Conservation (phyloP, 2,888 invertebrate genomes). For the Napeogenes inachia region DNA sequence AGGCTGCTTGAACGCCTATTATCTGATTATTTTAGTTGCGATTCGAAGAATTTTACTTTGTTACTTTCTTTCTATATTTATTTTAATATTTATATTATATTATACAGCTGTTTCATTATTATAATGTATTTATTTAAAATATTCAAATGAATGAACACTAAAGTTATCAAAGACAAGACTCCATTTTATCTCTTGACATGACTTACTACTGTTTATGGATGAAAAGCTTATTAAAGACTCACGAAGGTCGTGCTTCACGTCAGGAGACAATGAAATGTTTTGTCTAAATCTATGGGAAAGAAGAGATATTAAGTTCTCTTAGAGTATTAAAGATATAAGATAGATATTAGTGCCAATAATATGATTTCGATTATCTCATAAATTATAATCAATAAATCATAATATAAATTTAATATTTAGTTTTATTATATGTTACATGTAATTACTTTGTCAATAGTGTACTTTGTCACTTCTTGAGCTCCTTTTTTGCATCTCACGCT, state of each 20-base stretch:
- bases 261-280: conserved; percentile 30
- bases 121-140: too few species aligned
- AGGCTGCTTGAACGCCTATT: conserved; percentile 20
- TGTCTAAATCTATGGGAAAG: conserved; percentile 14
- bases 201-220: conserved; percentile 10
- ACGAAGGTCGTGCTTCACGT: conserved; percentile 44
- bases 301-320: not conserved
- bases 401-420: too few species aligned
- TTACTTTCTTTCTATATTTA: not conserved
- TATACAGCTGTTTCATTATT: too few species aligned
- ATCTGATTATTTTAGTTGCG: conserved; percentile 21
- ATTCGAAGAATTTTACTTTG: not conserved
- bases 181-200: conserved; percentile 1
- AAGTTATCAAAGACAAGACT: not conserved
- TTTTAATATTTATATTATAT: too few species aligned
- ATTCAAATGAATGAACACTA: not conserved
- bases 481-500: too few species aligned
- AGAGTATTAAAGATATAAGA: not conserved
- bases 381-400: too few species aligned
- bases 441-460: too few species aligned
- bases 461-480: too few species aligned
- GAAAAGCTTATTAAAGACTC: conserved; percentile 27
- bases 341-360: too few species aligned
- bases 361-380: too few species aligned
- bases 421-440: too few species aligned